Evolutionary conservation across 2,888 invertebrate species (phyloP), one percentile per base, ranked within the genome.

Genomic region (Cenopis cana): DNA sequence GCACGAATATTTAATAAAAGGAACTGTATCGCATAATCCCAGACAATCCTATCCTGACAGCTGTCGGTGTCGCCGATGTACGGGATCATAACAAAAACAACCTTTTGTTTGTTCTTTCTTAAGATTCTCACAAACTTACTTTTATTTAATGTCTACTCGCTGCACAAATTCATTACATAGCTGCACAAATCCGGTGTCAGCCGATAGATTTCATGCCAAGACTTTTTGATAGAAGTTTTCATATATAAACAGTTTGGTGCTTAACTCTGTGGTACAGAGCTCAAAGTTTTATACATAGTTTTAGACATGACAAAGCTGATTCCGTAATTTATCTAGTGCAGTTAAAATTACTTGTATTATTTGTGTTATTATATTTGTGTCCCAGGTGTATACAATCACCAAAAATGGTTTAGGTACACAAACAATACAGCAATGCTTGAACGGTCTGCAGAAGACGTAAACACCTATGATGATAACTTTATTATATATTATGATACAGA

Each of bases 141-240:
- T 54, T 14, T 14, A 24, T 54, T 29, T 54, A 8, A 29, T 54
- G 24, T 54, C 11, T 11, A 14, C 14, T 29, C 55, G 29, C 55
- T 55, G 29, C 29, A 29, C 29, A 55, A 55, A 55, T 55, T 29
- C 55, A 55, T 55, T 55, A 55, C 29, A 24, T n/a, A 55, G 29
- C 14, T 55, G 9, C 29, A 14, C 55, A 55, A n/a, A 29, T 14
- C 29, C 29, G n/a, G n/a, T 46, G 46, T 6, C 46, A 46, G 46
- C n/a, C 46, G 46, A 46, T n/a, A 46, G 46, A 46, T 46, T 46
- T 46, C 46, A n/a, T 46, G n/a, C n/a, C n/a, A n/a, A 46, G 46
- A 46, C 46, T 46, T 46, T 6, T 46, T 46, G n/a, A 46, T 46
- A 46, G 6, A n/a, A 46, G n/a, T 46, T 12, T 46, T n/a, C 6